Base-by-base conservation (phyloP, 2,113 vertebrate species). In the Orthonyx spaldingii region DNA sequence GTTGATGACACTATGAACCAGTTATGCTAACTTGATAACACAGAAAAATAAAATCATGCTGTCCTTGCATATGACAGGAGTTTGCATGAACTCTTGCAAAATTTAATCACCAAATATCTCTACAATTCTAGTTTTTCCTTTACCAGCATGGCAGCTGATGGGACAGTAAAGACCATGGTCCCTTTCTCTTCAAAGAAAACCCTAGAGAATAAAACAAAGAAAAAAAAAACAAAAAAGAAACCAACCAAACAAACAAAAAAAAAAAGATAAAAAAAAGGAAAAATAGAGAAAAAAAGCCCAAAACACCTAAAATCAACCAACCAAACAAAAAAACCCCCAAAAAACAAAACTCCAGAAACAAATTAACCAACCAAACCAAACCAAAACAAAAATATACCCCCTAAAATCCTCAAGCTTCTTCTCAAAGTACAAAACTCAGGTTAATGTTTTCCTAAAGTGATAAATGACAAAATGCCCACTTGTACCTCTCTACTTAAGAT, bases 181-280 rank as follows among this genome's bases (percentile, higher is more conserved):
- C 8, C 5, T 57, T 61, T 49, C 4, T 59, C 4, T 13, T 5
- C 1, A 56, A 11, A 44, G 72, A 39, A 44, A 42, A 3, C 0
- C 3, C 14, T 22, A 63, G 5, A n/a, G 7, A 10, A 46, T 5
- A 46, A 77, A 80, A 37, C 2, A 55, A 65, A 81, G 56, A 4
- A 32, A 41, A 3, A 2, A 23, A 5, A 16, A 24, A 27, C 11
- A 28, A 6, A 16, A 10, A 6, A 10, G 6, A 44, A n/a, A n/a
- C n/a, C n/a, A n/a, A n/a, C n/a, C n/a, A n/a, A n/a, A n/a, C n/a
- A n/a, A n/a, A n/a, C n/a, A n/a, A 28, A 22, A 3, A 15, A 14
- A 42, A 59, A 44, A 11, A 7, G 10, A 12, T 7, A 47, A 42
- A 22, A 53, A 44, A 33, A 47, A 24, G 3, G 7, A 33, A 66